Evolutionary conservation across 30 jellyfish, hydroid and myxozoan genomes (phyloP).

Genomic region (Chrysaora quinquecirrha): DNA sequence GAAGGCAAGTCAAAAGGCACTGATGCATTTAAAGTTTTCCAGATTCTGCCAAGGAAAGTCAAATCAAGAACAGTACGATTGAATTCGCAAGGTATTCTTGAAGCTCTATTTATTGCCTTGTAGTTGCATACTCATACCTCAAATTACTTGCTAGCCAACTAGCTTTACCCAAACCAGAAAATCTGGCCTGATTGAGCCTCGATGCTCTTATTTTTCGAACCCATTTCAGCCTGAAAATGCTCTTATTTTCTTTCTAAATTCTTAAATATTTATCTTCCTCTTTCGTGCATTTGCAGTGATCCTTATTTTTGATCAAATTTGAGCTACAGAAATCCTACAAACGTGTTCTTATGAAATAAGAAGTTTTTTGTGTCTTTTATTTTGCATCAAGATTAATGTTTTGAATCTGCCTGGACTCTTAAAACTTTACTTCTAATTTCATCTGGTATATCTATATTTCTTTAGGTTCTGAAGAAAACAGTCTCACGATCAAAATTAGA

Average conservation of each 20-base stretch:
- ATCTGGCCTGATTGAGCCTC: neutral
- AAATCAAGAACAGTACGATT: constrained; percentile 15
- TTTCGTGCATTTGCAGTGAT: too few species aligned
- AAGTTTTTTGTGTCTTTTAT: too few species aligned
- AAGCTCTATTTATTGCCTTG: neutral
- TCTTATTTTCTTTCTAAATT: too few species aligned
- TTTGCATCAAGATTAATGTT: too few species aligned
- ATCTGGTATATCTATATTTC: too few species aligned
- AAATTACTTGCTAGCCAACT: neutral
- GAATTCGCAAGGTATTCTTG: constrained; percentile 30
- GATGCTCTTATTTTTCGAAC: neutral
- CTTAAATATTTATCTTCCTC: too few species aligned
- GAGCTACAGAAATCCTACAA: too few species aligned
- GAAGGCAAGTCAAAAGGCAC: constrained; percentile 80
- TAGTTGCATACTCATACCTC: neutral
- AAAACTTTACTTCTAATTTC: too few species aligned
- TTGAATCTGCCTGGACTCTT: too few species aligned
- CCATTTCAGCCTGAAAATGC: too few species aligned
- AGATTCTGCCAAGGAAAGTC: constrained; percentile 38
- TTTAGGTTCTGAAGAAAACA: constrained; percentile 1
- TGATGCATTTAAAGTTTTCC: constrained; percentile 81
- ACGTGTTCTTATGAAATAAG: too few species aligned
- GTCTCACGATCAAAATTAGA: neutral
- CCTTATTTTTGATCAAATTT: too few species aligned
- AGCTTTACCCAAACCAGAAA: neutral